Conservation (phyloP, 2,797 vertebrate species). For the Trachops cirrhosus region DNA sequence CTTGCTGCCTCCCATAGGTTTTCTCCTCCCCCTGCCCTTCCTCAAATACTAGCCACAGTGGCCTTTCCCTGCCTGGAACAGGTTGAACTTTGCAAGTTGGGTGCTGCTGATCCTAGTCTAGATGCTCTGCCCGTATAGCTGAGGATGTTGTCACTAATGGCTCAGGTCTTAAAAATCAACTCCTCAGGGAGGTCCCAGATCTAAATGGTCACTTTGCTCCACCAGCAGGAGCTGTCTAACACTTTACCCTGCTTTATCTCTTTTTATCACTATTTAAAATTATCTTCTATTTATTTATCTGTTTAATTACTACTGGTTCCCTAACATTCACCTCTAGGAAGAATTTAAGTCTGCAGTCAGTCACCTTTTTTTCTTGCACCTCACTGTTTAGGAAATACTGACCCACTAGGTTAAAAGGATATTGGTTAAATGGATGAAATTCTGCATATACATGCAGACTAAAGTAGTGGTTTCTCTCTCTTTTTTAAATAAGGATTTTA, state of each 20-base stretch:
- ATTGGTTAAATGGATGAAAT: background rate
- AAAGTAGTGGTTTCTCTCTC: background rate
- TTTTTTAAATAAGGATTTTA: no score
- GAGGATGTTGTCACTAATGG: background rate
- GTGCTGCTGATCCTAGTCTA: background rate
- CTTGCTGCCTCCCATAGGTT: background rate
- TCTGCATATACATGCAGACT: background rate
- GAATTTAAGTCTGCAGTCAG: background rate
- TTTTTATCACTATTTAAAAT: background rate
- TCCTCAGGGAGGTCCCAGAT: background rate
- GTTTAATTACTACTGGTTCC: background rate
- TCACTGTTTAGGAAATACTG: background rate
- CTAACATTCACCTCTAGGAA: background rate
- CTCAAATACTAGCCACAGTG: background rate
- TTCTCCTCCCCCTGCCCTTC: background rate
- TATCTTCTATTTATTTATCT: background rate
- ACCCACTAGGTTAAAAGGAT: background rate
- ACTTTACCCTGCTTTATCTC: background rate
- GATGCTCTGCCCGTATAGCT: background rate
- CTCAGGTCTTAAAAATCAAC: background rate
- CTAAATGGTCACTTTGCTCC: background rate
- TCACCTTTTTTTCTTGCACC: background rate
- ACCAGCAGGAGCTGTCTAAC: background rate
- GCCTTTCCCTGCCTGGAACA: background rate
- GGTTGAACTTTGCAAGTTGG: background rate